These are phyloP conservation scores for Myotis daubentonii DNA, from an alignment of 2,797 vertebrate species.

Conservation along the genomic window DNA sequence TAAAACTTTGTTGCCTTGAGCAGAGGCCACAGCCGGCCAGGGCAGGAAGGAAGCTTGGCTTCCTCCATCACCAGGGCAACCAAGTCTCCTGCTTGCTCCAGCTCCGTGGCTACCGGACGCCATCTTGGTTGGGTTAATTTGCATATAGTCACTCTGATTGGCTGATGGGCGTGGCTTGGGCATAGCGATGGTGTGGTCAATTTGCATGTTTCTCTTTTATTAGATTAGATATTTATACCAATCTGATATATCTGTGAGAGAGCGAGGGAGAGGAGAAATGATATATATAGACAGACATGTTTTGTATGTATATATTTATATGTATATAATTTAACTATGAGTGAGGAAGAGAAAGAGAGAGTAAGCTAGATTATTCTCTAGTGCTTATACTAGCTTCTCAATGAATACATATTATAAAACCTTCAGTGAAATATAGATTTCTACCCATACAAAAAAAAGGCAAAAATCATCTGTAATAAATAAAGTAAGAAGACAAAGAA, in stretches of 20 bases:
- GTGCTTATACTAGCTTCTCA: neutral
- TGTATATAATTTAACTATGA: neutral
- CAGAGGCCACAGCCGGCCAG: too few relatives aligned
- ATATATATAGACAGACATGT: neutral
- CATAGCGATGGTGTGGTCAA: accelerated
- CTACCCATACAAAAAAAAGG: neutral
- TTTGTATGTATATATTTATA: neutral
- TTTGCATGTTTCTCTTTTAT: too few relatives aligned
- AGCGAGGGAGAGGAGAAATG: neutral
- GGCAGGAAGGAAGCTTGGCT: too few relatives aligned
- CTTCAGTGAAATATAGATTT: neutral
- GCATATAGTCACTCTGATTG: too few relatives aligned
- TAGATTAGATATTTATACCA: too few relatives aligned
- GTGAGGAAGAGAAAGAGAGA: neutral
- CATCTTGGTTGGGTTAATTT: too few relatives aligned
- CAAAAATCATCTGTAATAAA: neutral
- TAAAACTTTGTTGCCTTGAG: too few relatives aligned
- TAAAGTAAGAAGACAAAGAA: neutral
- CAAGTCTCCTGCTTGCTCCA: too few relatives aligned
- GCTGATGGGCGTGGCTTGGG: accelerated
- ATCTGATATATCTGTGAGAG: neutral
- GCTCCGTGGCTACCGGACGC: accelerated
- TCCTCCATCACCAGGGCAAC: too few relatives aligned
- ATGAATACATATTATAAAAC: neutral
- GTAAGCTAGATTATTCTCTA: neutral